phyloP scores from a whole-genome alignment of 2,797 vertebrate genomes.

The Silurus aristotelis region DNA sequence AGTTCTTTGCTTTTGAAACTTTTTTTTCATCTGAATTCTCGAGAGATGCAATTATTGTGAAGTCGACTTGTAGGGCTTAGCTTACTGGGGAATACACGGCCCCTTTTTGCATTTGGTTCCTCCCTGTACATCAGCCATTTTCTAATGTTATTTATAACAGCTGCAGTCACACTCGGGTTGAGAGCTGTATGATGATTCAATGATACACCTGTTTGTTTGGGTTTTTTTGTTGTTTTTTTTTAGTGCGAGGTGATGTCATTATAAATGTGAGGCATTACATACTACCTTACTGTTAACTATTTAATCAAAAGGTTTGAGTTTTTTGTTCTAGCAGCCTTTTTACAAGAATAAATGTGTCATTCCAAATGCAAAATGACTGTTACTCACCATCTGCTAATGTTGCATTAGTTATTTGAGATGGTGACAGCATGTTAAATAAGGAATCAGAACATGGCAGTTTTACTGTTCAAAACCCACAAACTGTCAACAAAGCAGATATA shows the following conservation, averaged over 20 bases:
- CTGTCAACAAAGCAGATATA: conserved; percentile 4
- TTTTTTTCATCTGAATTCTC: conserved; percentile 67
- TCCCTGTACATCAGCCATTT: conserved; percentile 52
- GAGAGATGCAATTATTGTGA: conserved; percentile 78
- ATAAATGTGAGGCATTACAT: background rate
- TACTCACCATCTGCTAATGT: background rate
- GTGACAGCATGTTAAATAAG: background rate
- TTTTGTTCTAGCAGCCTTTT: background rate
- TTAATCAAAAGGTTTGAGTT: background rate
- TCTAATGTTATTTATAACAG: conserved; percentile 63
- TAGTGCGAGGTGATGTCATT: background rate
- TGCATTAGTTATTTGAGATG: background rate
- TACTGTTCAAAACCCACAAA: background rate
- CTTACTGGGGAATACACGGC: conserved; percentile 63
- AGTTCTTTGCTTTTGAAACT: conserved; percentile 63
- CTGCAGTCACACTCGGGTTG: conserved; percentile 27
- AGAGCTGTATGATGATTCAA: conserved; percentile 10
- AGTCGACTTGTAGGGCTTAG: conserved; percentile 71
- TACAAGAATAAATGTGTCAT: background rate
- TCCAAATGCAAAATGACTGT: background rate
- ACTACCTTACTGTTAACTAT: background rate
- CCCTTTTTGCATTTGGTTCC: conserved; percentile 30
- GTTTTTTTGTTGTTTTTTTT: background rate
- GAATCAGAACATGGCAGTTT: background rate
- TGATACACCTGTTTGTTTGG: background rate